These are phyloP conservation scores for Shinisaurus crocodilurus DNA, from an alignment of 2,113 vertebrate species.

Conservation along the genomic window DNA sequence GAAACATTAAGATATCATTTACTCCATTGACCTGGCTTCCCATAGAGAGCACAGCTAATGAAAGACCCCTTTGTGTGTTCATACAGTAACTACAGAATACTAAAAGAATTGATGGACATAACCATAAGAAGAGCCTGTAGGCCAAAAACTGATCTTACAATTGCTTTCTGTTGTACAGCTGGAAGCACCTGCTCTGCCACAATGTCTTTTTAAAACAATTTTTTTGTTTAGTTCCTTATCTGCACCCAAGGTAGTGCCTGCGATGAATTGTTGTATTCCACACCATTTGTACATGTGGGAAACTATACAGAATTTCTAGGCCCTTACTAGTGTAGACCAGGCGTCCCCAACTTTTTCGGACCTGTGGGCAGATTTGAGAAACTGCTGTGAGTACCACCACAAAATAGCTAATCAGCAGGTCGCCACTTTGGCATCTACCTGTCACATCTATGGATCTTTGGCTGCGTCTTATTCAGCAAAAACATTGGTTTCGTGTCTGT, in stretches of 20 bases:
- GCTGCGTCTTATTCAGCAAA: too few species aligned
- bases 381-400: too few species aligned
- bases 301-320: constrained; percentile 10
- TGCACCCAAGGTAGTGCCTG: constrained; percentile 48
- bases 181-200: constrained; percentile 67
- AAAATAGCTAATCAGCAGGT: too few species aligned
- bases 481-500: too few species aligned
- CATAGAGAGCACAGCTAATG: constrained; percentile 67
- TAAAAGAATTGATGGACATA: constrained; percentile 58
- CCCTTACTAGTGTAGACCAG: background rate
- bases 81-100: constrained; percentile 69
- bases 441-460: too few species aligned
- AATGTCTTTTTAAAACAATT: constrained; percentile 58
- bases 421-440: too few species aligned
- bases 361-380: too few species aligned
- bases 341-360: too few species aligned
- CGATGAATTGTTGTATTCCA: constrained; percentile 33
- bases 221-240: constrained; percentile 40
- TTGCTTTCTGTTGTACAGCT: constrained; percentile 68
- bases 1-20: constrained; percentile 80
- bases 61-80: constrained; percentile 77
- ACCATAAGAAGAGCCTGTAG: constrained; percentile 61
- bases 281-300: accelerated
- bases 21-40: constrained; percentile 70
- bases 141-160: constrained; percentile 65